phyloP scores from a whole-genome alignment of 2,888 invertebrate species.

The Scrobipalpa costella region DNA sequence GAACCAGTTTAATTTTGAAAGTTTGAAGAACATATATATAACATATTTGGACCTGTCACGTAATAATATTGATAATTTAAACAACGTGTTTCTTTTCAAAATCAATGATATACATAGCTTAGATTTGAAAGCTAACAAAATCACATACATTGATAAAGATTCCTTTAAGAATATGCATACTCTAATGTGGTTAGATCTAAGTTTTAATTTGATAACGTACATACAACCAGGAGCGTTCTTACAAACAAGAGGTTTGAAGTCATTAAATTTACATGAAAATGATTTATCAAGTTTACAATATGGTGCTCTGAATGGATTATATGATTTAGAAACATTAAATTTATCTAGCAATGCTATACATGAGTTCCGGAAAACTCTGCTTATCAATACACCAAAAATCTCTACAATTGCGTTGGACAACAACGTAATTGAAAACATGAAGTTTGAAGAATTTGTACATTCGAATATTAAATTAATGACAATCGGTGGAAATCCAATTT shows the following conservation, averaged over 20 bases:
- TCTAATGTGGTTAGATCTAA: conserved; percentile 9
- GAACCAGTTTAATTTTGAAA: not conserved
- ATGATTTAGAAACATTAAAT: conserved; percentile 9
- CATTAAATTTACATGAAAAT: conserved; percentile 7
- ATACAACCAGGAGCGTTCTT: conserved; percentile 16
- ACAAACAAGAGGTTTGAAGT: not conserved
- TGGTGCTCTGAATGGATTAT: not conserved
- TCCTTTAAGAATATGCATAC: conserved; percentile 9
- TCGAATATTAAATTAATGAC: conserved; percentile 3
- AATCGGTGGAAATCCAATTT: conserved; percentile 14
- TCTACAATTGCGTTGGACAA: conserved; percentile 6
- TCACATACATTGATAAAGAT: not conserved
- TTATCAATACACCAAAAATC: not conserved
- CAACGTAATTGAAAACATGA: conserved; percentile 1
- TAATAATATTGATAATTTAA: conserved; percentile 2
- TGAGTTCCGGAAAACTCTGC: not conserved
- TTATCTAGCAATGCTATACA: conserved; percentile 4
- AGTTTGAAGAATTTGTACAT: conserved; percentile 4
- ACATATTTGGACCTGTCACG: not conserved
- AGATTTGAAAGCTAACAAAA: conserved; percentile 4
- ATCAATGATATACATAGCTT: not conserved
- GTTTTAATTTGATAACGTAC: not conserved
- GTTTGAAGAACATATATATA: not conserved
- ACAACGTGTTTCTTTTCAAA: not conserved
- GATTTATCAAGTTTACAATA: not conserved